phyloP scores from a whole-genome alignment of 2,888 invertebrate genomes.

The Ctena decussata region DNA sequence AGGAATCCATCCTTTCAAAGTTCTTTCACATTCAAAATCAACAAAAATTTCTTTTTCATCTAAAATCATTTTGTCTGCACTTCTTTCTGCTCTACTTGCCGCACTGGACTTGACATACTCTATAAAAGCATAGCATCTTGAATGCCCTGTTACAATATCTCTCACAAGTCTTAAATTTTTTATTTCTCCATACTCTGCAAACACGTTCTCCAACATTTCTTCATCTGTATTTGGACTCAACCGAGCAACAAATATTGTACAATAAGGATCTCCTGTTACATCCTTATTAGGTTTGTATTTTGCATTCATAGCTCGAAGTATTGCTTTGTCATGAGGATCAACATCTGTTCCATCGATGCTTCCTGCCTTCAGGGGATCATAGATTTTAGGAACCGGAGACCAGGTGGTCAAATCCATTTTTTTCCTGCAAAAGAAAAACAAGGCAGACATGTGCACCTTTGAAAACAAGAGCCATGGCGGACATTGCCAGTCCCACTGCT shows the following conservation, averaged over 20 bases:
- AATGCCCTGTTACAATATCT: constrained; percentile 94
- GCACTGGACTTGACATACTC: constrained; percentile 91
- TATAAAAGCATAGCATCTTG: constrained; percentile 95
- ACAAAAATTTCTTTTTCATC: constrained; percentile 92
- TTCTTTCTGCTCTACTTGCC: constrained; percentile 90
- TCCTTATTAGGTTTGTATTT: constrained; percentile 84
- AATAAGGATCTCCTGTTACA: constrained; percentile 91
- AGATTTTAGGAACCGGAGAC: constrained; percentile 88
- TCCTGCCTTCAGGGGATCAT: constrained; percentile 94
- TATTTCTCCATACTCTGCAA: constrained; percentile 90
- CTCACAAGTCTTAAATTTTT: constrained; percentile 90
- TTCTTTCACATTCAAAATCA: constrained; percentile 92
- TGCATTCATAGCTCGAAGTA: constrained; percentile 91
- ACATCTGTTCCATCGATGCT: constrained; percentile 96
- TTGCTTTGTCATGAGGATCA: constrained; percentile 93
- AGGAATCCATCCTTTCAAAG: constrained; percentile 93
- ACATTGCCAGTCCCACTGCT: too few species aligned
- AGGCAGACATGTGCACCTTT: too few species aligned
- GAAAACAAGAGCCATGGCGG: too few species aligned
- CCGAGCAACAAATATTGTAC: constrained; percentile 92
- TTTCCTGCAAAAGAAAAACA: neutral
- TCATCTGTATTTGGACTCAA: constrained; percentile 91
- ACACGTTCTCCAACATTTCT: constrained; percentile 88
- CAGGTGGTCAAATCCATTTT: constrained; percentile 54
- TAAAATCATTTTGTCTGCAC: constrained; percentile 89